Conservation (phyloP, 2,113 vertebrate genomes). For the Cygnus atratus region DNA sequence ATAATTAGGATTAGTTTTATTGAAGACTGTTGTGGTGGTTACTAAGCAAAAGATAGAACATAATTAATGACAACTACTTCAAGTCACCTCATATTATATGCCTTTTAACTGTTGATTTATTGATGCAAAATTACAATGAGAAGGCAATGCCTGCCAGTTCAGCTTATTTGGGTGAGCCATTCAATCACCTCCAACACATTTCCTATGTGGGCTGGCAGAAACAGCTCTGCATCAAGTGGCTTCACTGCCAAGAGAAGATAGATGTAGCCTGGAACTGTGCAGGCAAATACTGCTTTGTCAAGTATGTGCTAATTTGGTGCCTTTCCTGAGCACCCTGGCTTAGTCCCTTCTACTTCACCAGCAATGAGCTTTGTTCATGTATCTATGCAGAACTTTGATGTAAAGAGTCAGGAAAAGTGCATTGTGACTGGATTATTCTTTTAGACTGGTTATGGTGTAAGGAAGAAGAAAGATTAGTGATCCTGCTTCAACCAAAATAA, state of each 20-base stretch:
- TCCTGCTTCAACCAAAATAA: neutral
- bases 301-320: neutral
- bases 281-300: neutral
- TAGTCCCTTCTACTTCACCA: neutral
- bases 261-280: neutral
- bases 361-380: neutral
- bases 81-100: constrained; percentile 42
- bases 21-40: constrained; percentile 45
- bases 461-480: neutral
- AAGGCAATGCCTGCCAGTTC: constrained; percentile 2
- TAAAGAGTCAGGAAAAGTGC: neutral
- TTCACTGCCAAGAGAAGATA: neutral
- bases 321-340: neutral
- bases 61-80: constrained; percentile 52
- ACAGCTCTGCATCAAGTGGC: neutral
- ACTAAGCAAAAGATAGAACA: constrained; percentile 37
- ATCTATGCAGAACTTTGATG: neutral
- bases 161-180: constrained; percentile 19
- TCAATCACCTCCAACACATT: neutral
- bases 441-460: neutral
- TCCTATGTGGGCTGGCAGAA: neutral
- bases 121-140: constrained; percentile 27
- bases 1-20: constrained; percentile 64
- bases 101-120: constrained; percentile 58
- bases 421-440: neutral